A percentile compares a stretch with the other conserved stretches of the same genome.
Conservation (phyloP, 2,888 invertebrate genomes). For the Athripsodes cinereus region DNA sequence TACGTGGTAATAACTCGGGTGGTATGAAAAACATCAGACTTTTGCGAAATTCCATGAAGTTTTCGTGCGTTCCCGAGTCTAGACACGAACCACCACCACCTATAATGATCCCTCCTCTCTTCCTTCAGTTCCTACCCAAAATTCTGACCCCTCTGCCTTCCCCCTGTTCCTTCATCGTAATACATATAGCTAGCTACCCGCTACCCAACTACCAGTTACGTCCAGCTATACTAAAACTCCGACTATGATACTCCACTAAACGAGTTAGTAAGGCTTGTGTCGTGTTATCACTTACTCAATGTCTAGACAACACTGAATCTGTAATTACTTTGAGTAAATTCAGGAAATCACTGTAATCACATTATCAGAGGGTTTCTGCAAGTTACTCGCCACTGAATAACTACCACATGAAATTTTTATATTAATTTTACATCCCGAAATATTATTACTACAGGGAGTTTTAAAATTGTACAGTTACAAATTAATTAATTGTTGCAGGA, state of each 20-base stretch:
- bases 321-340: background rate
- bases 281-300: background rate
- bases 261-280: background rate
- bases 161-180: background rate
- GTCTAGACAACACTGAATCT: background rate
- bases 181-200: background rate
- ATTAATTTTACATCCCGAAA: too few species aligned
- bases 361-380: too few species aligned
- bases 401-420: too few species aligned
- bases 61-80: slow-evolving; percentile 2
- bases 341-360: background rate
- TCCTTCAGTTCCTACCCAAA: background rate
- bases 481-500: too few species aligned
- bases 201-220: background rate
- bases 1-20: too few species aligned
- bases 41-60: background rate
- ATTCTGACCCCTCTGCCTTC: too few species aligned
- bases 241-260: too few species aligned
- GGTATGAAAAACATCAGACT: background rate
- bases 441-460: too few species aligned
- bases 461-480: too few species aligned
- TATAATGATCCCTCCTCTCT: background rate
- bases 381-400: too few species aligned
- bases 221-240: background rate
- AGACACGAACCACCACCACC: background rate